phyloP scores from a whole-genome alignment of 2,797 vertebrate species.

The Remorina albescens region DNA sequence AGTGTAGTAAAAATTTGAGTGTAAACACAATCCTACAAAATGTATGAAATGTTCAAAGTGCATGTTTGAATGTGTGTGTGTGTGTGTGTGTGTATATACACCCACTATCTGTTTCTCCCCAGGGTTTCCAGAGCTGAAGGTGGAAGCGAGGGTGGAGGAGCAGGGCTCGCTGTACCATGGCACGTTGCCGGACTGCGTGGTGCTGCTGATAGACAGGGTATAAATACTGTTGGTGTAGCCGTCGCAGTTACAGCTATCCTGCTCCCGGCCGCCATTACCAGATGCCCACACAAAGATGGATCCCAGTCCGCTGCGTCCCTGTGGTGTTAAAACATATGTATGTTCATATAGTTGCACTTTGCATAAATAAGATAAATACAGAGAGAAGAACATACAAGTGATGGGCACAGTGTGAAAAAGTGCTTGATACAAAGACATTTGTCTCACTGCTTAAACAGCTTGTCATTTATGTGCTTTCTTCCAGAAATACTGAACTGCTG shows the following conservation, averaged over 20 bases:
- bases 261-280: slow-evolving; percentile 94
- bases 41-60: slow-evolving; percentile 20
- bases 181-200: slow-evolving; percentile 93
- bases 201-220: slow-evolving; percentile 98
- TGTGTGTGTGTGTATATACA: slow-evolving; percentile 51
- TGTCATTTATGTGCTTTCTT: slow-evolving; percentile 40
- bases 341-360: neutral
- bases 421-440: slow-evolving; percentile 48
- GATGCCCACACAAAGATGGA: slow-evolving; percentile 99
- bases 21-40: slow-evolving; percentile 39
- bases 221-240: slow-evolving; percentile 99
- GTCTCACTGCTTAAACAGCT: slow-evolving; percentile 43
- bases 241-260: slow-evolving; percentile 98
- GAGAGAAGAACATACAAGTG: slow-evolving; percentile 25
- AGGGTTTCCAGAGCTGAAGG: slow-evolving; percentile 96
- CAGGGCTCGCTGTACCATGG: slow-evolving; percentile 99
- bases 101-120: slow-evolving; percentile 98
- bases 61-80: slow-evolving; percentile 7
- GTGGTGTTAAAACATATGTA: slow-evolving; percentile 7
- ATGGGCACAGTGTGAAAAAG: slow-evolving; percentile 43
- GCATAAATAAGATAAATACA: slow-evolving; percentile 4
- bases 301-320: slow-evolving; percentile 93
- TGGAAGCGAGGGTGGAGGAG: slow-evolving; percentile 96
- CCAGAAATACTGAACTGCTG: slow-evolving; percentile 49
- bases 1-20: slow-evolving; percentile 5